Evolutionary conservation across 2,888 invertebrate genomes (phyloP).

Genomic region (Trachelus iudaicus): DNA sequence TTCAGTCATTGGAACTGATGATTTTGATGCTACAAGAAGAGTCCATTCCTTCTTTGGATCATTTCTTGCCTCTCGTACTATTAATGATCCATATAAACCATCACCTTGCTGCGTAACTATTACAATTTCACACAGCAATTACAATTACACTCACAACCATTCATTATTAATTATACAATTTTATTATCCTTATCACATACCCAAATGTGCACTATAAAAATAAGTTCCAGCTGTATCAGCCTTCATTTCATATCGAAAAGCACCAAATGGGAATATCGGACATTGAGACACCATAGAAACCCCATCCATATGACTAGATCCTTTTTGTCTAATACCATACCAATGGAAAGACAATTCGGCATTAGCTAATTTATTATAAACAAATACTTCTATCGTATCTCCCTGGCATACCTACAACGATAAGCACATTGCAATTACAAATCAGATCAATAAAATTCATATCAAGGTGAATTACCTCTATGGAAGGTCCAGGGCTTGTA

Average conservation of each 20-base stretch:
- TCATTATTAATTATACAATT: background rate
- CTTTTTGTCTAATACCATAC: slow-evolving; percentile 65
- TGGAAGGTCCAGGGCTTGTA: slow-evolving; percentile 47
- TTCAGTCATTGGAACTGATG: slow-evolving; percentile 70
- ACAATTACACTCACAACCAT: background rate
- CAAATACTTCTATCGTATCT: slow-evolving; percentile 43
- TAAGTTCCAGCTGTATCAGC: slow-evolving; percentile 43
- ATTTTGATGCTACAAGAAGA: slow-evolving; percentile 69
- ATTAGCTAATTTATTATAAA: slow-evolving; percentile 42
- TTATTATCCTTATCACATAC: slow-evolving; percentile 51
- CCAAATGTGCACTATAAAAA: slow-evolving; percentile 61
- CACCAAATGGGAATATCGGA: slow-evolving; percentile 55
- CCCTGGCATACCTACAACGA: slow-evolving; percentile 43
- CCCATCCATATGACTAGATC: slow-evolving; percentile 62
- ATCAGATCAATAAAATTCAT: background rate
- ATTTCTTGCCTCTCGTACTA: slow-evolving; percentile 68
- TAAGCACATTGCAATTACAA: background rate
- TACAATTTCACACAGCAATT: slow-evolving; percentile 7
- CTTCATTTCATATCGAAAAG: slow-evolving; percentile 52
- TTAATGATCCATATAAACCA: slow-evolving; percentile 71
- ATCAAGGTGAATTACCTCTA: slow-evolving; percentile 40
- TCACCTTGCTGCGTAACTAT: slow-evolving; percentile 73
- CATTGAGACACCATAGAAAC: slow-evolving; percentile 65
- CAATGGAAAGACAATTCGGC: slow-evolving; percentile 65
- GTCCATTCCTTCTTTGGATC: slow-evolving; percentile 66